Evolutionary conservation across 23 tunicate genomes (phyloP).

Genomic region (Halocynthia roretzi): DNA sequence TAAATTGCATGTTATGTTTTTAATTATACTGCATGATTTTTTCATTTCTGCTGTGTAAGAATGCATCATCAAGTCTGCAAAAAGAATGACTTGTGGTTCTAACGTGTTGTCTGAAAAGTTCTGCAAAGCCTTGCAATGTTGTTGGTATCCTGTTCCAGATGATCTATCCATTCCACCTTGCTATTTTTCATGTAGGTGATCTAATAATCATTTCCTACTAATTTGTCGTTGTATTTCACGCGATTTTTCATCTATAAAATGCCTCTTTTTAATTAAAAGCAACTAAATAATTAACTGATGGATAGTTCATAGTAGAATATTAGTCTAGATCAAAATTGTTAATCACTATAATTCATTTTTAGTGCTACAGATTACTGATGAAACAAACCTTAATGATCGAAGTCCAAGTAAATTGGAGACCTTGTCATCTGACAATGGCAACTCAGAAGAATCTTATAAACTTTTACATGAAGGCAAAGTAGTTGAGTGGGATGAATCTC

Average conservation of each 20-base stretch:
- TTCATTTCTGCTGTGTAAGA: constrained; percentile 25
- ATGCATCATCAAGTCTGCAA: constrained; percentile 23
- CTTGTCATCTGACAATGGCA: not conserved
- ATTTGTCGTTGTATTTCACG: not conserved
- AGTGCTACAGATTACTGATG: constrained; percentile 7
- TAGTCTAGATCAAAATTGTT: not conserved
- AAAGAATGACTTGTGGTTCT: constrained; percentile 34
- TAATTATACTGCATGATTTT: constrained; percentile 1
- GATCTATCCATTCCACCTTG: constrained; percentile 60
- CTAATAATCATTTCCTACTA: not conserved
- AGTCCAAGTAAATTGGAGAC: not conserved
- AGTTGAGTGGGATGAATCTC: constrained; percentile 83
- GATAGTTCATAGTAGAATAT: not conserved
- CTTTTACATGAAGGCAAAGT: constrained; percentile 70
- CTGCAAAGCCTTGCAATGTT: constrained; percentile 53
- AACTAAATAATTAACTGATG: too few relatives aligned
- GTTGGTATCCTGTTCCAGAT: constrained; percentile 35
- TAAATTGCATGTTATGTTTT: not conserved
- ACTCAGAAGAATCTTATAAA: constrained; percentile 23
- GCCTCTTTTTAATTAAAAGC: too few relatives aligned
- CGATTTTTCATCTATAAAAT: not conserved
- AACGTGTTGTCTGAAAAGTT: constrained; percentile 18
- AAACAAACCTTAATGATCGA: not conserved
- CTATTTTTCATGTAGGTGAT: constrained; percentile 38
- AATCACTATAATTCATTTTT: not conserved